Evolutionary conservation across 2,888 invertebrate genomes (phyloP), one percentile per base, ranked within the genome.

Genomic region (Pachydiplax longipennis): DNA sequence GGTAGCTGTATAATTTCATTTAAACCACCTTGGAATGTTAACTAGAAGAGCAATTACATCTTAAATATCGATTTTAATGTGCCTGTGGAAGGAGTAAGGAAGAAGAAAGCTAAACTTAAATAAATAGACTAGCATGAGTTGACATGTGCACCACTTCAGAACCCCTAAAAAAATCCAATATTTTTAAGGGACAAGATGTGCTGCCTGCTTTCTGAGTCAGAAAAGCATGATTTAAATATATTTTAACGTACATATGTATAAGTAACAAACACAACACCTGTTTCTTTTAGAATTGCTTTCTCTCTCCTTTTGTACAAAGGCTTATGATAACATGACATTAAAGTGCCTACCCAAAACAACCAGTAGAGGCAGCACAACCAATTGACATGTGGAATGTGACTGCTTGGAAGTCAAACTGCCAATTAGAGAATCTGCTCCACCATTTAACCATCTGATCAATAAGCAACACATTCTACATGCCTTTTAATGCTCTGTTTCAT

Each of bases 231-330:
- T 87, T 87, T 87, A 87, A 87, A 87, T 87, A 87, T 87, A 87
- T 87, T 53, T 53, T 65, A 87, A 87, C 87, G 40, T 87, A 87
- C 87, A 87, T 87, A 87, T 87, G 87, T 65, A 87, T 87, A 90
- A 80, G 90, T 90, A 90, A 90, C 81, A 90, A 90, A 80, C 90
- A 90, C 90, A 90, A 90, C 90, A 90, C 90, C 90, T 90, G 90
- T 90, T 80, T 90, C 90, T 90, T 53, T 90, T 90, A 90, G 90
- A 90, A 90, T 90, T 90, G 90, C 80, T 90, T 90, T 90, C 90
- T 81, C 81, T 90, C 80, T 81, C 48, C 61, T 90, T 53, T 90
- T 90, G 58, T 90, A 80, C 80, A 80, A 80, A 80, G 80, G 44
- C 80, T 90, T 80, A 90, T 80, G 80, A 80, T 90, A 80, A 90